Base-by-base conservation (phyloP, 1,140 invertebrate genomes). In the Dysdera silvatica region DNA sequence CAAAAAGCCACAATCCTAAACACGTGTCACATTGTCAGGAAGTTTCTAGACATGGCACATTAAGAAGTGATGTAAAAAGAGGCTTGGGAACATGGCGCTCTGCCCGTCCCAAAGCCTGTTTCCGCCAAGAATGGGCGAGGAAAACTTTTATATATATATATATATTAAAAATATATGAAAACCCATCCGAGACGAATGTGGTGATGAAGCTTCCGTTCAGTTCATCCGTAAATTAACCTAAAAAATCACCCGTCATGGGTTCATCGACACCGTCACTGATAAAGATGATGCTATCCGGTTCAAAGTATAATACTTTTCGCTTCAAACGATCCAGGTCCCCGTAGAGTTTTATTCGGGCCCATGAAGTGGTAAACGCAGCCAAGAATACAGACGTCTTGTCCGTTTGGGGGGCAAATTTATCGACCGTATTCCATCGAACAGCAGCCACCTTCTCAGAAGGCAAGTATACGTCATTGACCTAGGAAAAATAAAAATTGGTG, bases 201-300 rank as follows among this genome's bases (percentile, higher is more conserved):
- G 23, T 24, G 16, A 56, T 56, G 23, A n/a, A 24, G 4, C 43
- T 24, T 47, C 55, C 55, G 10, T 33, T 20, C 12, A 58, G 28
- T 58, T 58, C 55, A 40, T 58, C 41, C 2, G 55, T 58, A n/a
- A 58, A 58, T 7, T 58, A 40, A n/a, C 55, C 41, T 6, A 47
- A 18, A 31, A 24, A 58, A 32, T 58, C 33, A 4, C 41, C 55
- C 10, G 48, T 16, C 6, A 43, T 26, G 18, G 55, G 40, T 32
- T 58, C 55, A 31, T 58, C 48, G 4, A 26, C 14, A 16, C 55
- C 55, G 24, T 45, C 33, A 7, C 12, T 18, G 4, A 6, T 4
- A 47, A 47, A 58, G 14, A 58, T 58, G 16, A 58, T 47, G 18
- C 26, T 32, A 20, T 58, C 55, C 2, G 55, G 45, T 20, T 54